These are phyloP conservation scores for Australoheros scitulus DNA, from an alignment of 2,113 vertebrate genomes.

Conservation along the genomic window DNA sequence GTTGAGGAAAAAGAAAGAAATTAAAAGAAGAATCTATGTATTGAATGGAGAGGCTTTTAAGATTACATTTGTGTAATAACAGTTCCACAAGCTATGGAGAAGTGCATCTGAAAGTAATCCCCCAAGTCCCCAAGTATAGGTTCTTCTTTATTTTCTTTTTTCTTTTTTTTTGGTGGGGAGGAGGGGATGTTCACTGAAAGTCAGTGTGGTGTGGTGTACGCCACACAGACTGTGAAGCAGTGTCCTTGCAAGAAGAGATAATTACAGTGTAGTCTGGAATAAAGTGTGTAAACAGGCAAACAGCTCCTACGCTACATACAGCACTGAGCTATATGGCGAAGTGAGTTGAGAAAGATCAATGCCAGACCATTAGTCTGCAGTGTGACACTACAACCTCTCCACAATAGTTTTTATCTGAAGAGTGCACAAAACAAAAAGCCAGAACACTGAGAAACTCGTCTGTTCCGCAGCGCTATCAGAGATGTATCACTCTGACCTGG, in stretches of 20 bases:
- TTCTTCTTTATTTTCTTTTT: background rate
- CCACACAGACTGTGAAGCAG: slow-evolving; percentile 44
- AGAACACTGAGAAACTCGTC: background rate
- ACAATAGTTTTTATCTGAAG: background rate
- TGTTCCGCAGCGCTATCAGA: background rate
- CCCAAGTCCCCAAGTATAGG: slow-evolving; percentile 43
- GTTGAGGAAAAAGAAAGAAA: background rate
- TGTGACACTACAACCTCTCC: background rate
- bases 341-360: slow-evolving; percentile 25
- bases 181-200: slow-evolving; percentile 45
- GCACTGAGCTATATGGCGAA: background rate
- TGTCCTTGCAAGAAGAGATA: slow-evolving; percentile 55
- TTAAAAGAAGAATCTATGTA: background rate
- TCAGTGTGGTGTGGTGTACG: slow-evolving; percentile 38
- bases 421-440: background rate
- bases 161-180: slow-evolving; percentile 19
- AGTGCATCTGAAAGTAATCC: slow-evolving; percentile 62
- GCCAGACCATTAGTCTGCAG: background rate
- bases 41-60: background rate
- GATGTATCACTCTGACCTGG: background rate
- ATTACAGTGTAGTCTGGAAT: slow-evolving; percentile 51
- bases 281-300: slow-evolving; percentile 46
- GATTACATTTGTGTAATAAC: background rate
- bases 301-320: slow-evolving; percentile 25
- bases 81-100: background rate